Percentiles rank a stretch among this genome's conserved stretches.
Evolutionary conservation across 2,113 vertebrate species (phyloP).

Genomic region (rat (Rattus norvegicus)): DNA sequence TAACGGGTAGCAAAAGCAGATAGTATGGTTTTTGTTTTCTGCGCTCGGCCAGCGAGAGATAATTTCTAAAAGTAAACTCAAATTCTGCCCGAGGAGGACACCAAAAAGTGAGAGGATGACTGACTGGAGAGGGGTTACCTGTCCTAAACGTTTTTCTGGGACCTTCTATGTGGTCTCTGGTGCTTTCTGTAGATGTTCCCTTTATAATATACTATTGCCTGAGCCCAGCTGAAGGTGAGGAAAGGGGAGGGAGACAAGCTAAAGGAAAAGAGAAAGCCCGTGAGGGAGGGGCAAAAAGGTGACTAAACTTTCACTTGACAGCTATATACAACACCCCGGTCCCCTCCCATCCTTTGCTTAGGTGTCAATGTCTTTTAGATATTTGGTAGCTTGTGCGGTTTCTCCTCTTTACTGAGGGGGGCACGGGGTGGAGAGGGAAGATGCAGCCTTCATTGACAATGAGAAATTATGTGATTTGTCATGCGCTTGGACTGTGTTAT

Average conservation of each 20-base stretch:
- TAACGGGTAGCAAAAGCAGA: not conserved
- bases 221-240: conserved; percentile 62
- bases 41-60: conserved; percentile 64
- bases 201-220: conserved; percentile 68
- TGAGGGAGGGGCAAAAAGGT: conserved; percentile 24
- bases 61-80: conserved; percentile 76
- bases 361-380: conserved; percentile 70
- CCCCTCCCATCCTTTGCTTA: conserved; percentile 66
- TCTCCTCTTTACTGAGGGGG: conserved; percentile 76
- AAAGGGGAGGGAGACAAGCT: conserved; percentile 22
- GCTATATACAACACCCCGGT: conserved; percentile 78
- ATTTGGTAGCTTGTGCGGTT: conserved; percentile 84
- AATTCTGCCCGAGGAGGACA: conserved; percentile 60
- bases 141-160: conserved; percentile 64
- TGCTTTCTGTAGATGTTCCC: conserved; percentile 62
- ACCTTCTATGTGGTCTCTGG: conserved; percentile 64
- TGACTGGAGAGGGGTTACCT: not conserved
- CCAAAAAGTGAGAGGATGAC: conserved; percentile 45
- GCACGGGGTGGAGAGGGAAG: conserved; percentile 68
- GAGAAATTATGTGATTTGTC: conserved; percentile 87
- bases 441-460: conserved; percentile 82
- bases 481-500: conserved; percentile 86
- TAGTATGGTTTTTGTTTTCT: not conserved
- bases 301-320: conserved; percentile 64
- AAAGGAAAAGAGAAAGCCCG: conserved; percentile 62